phyloP scores from a whole-genome alignment of 2,113 vertebrate genomes.

The Daubentonia madagascariensis region DNA sequence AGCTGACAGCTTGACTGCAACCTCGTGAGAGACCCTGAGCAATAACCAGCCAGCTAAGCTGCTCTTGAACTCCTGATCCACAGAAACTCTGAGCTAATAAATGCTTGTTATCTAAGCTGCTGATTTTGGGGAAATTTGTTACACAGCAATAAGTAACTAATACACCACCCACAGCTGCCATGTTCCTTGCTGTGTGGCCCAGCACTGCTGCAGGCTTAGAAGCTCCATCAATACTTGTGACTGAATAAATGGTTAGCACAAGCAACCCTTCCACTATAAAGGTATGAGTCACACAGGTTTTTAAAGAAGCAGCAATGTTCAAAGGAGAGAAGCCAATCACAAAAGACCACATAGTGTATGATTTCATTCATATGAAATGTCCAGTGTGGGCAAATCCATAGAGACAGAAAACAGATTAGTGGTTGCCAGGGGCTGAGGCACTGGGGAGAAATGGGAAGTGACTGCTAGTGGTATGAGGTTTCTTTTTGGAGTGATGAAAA shows the following conservation, averaged over 20 bases:
- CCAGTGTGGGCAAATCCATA: neutral
- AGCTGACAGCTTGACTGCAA: neutral
- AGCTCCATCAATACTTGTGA: neutral
- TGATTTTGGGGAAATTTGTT: neutral
- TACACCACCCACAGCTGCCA: rapidly evolving
- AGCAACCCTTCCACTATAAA: neutral
- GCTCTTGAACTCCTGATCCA: neutral
- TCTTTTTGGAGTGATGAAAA: neutral
- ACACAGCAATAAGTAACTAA: neutral
- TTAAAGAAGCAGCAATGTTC: neutral
- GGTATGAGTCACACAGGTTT: neutral
- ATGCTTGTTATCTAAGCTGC: neutral
- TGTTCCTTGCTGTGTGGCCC: neutral
- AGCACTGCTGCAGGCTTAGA: neutral
- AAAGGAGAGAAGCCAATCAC: neutral
- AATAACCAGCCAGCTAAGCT: neutral
- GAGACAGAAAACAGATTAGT: neutral
- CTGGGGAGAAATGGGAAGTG: neutral
- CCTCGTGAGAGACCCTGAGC: no score
- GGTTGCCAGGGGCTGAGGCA: neutral
- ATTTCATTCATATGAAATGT: neutral
- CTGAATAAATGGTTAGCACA: neutral
- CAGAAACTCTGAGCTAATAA: neutral
- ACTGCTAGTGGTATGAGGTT: neutral
- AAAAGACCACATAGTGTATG: neutral